These are phyloP conservation scores for Idaea aversata DNA, from an alignment of 2,888 invertebrate genomes.

Conservation along the genomic window DNA sequence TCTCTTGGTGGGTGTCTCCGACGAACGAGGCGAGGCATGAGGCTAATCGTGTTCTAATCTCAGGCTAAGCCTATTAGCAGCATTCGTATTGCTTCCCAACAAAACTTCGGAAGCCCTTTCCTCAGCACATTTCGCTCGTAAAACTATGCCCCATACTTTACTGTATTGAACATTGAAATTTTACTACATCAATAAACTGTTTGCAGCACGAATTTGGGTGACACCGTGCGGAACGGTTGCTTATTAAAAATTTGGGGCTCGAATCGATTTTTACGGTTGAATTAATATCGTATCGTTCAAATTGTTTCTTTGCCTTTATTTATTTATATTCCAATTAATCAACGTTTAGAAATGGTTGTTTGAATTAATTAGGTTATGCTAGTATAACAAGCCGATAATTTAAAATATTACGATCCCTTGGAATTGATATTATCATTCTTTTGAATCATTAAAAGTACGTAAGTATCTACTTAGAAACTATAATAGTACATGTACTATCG, in stretches of 20 bases:
- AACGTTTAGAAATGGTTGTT: neutral
- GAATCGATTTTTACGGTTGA: constrained; percentile 27
- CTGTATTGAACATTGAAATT: constrained; percentile 70
- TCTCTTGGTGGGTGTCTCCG: constrained; percentile 64
- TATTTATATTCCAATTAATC: neutral
- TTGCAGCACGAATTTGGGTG: constrained; percentile 50
- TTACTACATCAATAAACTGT: constrained; percentile 62
- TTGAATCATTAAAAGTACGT: too few relatives aligned
- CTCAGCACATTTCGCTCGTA: constrained; percentile 71
- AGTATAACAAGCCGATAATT: neutral
- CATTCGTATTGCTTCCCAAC: constrained; percentile 78
- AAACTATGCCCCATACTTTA: constrained; percentile 62
- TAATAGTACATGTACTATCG: too few relatives aligned
- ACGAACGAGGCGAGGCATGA: constrained; percentile 60
- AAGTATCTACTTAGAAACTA: too few relatives aligned
- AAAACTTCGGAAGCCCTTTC: constrained; percentile 78
- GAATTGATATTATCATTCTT: neutral
- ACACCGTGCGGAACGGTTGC: constrained; percentile 37
- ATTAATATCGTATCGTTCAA: constrained; percentile 26
- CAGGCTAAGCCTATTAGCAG: constrained; percentile 76
- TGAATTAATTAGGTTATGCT: neutral
- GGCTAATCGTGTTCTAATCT: constrained; percentile 77
- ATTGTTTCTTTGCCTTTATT: neutral
- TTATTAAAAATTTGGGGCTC: constrained; percentile 39
- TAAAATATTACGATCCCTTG: neutral